phyloP scores from a whole-genome alignment of 2,888 invertebrate species.

The Drosophila recens region DNA sequence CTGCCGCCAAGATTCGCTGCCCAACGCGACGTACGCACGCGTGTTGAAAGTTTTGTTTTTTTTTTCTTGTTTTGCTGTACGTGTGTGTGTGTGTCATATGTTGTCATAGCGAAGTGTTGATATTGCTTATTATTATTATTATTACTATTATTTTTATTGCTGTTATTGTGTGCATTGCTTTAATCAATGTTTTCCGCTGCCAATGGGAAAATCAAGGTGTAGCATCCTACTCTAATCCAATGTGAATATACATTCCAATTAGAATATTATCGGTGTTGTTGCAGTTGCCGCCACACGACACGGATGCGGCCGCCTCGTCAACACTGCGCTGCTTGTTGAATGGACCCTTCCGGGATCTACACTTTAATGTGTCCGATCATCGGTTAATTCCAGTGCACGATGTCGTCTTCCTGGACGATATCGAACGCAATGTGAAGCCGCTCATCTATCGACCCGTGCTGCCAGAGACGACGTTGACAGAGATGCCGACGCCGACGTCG shows the following conservation, averaged over 20 bases:
- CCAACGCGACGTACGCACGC: slow-evolving; percentile 53
- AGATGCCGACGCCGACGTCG: slow-evolving; percentile 24
- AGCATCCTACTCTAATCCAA: background rate
- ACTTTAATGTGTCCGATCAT: slow-evolving; percentile 75
- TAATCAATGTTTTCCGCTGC: slow-evolving; percentile 76
- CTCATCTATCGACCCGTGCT: slow-evolving; percentile 81
- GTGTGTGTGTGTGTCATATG: slow-evolving; percentile 31
- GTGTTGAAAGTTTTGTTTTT: slow-evolving; percentile 50
- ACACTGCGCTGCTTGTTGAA: slow-evolving; percentile 82
- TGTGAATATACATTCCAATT: slow-evolving; percentile 15
- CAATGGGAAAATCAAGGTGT: slow-evolving; percentile 80
- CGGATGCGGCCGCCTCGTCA: slow-evolving; percentile 72
- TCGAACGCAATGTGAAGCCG: slow-evolving; percentile 78
- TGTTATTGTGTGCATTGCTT: slow-evolving; percentile 13
- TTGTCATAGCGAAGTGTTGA: slow-evolving; percentile 10
- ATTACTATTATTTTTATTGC: slow-evolving; percentile 1
- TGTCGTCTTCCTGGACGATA: slow-evolving; percentile 82
- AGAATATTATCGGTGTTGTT: slow-evolving; percentile 30
- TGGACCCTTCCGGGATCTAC: slow-evolving; percentile 82
- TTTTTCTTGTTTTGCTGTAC: slow-evolving; percentile 4
- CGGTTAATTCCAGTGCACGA: slow-evolving; percentile 82
- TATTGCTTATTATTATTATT: slow-evolving; percentile 29
- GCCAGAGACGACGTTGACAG: slow-evolving; percentile 37
- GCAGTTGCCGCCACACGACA: slow-evolving; percentile 76
- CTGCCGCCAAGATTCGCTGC: slow-evolving; percentile 2